phyloP scores from a whole-genome alignment of 2,888 invertebrate species.

The Oegoconia quadripuncta region DNA sequence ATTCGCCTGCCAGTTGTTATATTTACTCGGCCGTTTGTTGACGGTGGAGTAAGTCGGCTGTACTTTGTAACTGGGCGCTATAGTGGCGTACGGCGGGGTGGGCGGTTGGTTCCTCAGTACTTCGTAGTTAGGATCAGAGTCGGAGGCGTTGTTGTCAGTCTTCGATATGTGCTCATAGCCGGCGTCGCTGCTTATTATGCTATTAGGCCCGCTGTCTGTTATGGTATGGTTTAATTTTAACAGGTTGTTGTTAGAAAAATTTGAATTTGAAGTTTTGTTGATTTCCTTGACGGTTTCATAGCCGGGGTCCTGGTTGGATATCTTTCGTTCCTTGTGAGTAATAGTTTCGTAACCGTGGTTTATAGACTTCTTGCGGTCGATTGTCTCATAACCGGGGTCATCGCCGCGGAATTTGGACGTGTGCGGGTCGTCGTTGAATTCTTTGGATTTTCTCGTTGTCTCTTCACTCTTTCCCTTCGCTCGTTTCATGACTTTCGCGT shows the following conservation, averaged over 20 bases:
- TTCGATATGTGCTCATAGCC: constrained; percentile 85
- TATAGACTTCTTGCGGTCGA: constrained; percentile 61
- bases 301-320: constrained; percentile 79
- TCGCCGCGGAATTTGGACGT: constrained; percentile 56
- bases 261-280: constrained; percentile 42
- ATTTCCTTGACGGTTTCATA: constrained; percentile 80
- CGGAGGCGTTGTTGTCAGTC: constrained; percentile 71
- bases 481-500: constrained; percentile 91
- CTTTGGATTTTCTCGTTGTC: constrained; percentile 45
- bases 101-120: constrained; percentile 81
- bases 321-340: constrained; percentile 56
- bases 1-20: constrained; percentile 74
- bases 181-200: constrained; percentile 82
- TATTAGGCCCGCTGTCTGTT: constrained; percentile 78
- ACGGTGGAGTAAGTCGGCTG: constrained; percentile 78
- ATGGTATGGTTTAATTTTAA: constrained; percentile 48
- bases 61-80: constrained; percentile 61
- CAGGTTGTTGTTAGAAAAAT: constrained; percentile 50
- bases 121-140: constrained; percentile 90
- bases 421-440: constrained; percentile 35
- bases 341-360: constrained; percentile 82
- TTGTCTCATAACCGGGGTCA: constrained; percentile 75
- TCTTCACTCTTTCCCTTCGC: constrained; percentile 72
- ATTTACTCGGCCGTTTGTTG: constrained; percentile 73
- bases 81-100: constrained; percentile 70